These are phyloP conservation scores for Drosophila sproati DNA, from an alignment of 1,140 invertebrate species.

Conservation along the genomic window DNA sequence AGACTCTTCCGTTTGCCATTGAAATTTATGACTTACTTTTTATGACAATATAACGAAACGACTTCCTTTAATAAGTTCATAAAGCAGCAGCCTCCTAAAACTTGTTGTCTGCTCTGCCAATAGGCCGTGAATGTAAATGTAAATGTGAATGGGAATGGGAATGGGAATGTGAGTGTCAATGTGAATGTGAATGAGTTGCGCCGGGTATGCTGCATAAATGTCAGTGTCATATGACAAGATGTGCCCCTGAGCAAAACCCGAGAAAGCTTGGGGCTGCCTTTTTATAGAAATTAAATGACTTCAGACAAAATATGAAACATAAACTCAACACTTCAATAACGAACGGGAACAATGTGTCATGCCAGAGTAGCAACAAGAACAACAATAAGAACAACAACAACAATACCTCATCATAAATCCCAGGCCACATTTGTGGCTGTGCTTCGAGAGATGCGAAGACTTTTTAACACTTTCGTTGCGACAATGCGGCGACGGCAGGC, in stretches of 20 bases:
- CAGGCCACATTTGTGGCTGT: conserved; percentile 58
- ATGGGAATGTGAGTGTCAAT: conserved; percentile 12
- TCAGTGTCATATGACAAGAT: conserved; percentile 55
- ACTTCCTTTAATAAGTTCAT: conserved; percentile 55
- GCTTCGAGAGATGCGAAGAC: conserved; percentile 27
- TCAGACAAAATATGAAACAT: conserved; percentile 62
- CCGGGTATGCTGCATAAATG: conserved; percentile 51
- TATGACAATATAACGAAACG: conserved; percentile 42
- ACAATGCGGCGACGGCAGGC: conserved; percentile 53
- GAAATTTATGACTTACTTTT: conserved; percentile 46
- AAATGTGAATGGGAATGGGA: conserved; percentile 11
- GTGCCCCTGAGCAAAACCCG: conserved; percentile 6
- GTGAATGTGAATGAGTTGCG: conserved; percentile 30
- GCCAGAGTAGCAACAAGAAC: background rate
- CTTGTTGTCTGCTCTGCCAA: conserved; percentile 33
- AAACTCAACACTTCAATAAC: conserved; percentile 63
- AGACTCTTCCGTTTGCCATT: conserved; percentile 5
- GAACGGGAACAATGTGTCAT: conserved; percentile 56
- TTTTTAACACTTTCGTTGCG: conserved; percentile 76
- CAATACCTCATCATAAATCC: conserved; percentile 54
- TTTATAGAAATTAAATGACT: conserved; percentile 65
- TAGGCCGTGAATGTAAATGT: conserved; percentile 43
- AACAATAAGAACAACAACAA: conserved; percentile 24
- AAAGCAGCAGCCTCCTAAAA: conserved; percentile 33
- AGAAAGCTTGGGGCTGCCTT: conserved; percentile 26